Percentiles rank a stretch among this genome's conserved stretches.
Conservation (phyloP, 2,888 invertebrate species). For the Campoplex capitator region DNA sequence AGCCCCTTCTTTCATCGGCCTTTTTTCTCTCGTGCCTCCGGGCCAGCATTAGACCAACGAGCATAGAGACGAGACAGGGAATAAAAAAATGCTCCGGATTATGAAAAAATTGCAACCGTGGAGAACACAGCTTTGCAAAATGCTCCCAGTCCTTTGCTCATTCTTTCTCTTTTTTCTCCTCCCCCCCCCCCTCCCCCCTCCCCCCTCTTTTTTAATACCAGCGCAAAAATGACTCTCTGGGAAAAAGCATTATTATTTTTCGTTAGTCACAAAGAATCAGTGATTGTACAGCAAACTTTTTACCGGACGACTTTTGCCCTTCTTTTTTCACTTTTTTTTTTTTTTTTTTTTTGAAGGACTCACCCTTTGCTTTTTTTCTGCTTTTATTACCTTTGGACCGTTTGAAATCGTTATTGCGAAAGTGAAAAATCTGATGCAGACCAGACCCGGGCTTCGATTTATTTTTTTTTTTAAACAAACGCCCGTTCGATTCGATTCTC, state of each 20-base stretch:
- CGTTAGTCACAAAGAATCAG: neutral
- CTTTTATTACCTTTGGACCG: neutral
- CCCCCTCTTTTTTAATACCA: neutral
- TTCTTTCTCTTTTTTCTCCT: neutral
- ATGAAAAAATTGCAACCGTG: slow-evolving; percentile 13
- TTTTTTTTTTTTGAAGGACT: neutral
- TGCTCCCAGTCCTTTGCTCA: slow-evolving; percentile 8
- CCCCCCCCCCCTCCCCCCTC: too few relatives aligned
- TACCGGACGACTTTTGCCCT: neutral
- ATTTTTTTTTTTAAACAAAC: too few relatives aligned
- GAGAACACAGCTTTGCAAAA: slow-evolving; percentile 16
- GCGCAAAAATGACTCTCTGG: neutral
- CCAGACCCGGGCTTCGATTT: too few relatives aligned
- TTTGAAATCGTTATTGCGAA: neutral
- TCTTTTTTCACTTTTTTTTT: neutral
- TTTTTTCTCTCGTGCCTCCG: neutral
- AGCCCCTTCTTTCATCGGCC: neutral
- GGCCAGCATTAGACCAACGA: slow-evolving; percentile 36
- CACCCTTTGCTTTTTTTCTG: neutral
- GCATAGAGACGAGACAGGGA: slow-evolving; percentile 20
- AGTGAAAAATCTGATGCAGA: too few relatives aligned
- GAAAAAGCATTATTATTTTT: slow-evolving; percentile 20
- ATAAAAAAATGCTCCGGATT: slow-evolving; percentile 25
- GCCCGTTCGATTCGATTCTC: too few relatives aligned
- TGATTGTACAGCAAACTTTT: slow-evolving; percentile 5